Conservation (phyloP, 2,797 vertebrate genomes). For the Hephaestus fuliginosus region DNA sequence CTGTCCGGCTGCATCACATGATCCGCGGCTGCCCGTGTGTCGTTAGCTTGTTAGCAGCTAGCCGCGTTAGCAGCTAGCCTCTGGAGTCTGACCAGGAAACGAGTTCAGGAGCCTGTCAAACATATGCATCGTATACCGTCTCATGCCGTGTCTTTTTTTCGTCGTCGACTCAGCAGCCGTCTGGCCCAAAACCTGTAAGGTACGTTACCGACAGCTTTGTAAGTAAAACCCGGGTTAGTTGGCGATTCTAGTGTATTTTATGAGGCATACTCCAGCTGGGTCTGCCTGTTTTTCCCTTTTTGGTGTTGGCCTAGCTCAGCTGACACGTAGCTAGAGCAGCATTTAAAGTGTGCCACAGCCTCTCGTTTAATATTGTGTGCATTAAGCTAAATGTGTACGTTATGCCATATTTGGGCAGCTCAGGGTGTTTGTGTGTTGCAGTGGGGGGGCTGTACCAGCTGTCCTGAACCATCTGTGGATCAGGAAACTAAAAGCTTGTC, state of each 20-base stretch:
- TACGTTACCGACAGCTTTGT: constrained; percentile 22
- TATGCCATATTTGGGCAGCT: background rate
- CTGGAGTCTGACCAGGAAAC: constrained; percentile 67
- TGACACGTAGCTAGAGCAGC: background rate
- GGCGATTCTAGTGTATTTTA: constrained; percentile 11
- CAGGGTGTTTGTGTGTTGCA: background rate
- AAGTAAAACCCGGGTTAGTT: constrained; percentile 27
- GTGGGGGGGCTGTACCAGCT: background rate
- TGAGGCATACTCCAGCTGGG: constrained; percentile 38
- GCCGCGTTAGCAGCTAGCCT: constrained; percentile 41
- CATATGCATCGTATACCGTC: constrained; percentile 6
- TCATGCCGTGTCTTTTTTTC: background rate
- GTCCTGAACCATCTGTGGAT: constrained; percentile 32
- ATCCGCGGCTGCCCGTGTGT: constrained; percentile 36
- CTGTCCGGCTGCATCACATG: constrained; percentile 67
- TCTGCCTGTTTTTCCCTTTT: constrained; percentile 38
- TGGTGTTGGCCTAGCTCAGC: constrained; percentile 40
- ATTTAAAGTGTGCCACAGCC: background rate
- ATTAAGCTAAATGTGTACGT: background rate
- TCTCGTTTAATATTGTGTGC: background rate
- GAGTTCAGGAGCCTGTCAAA: constrained; percentile 35
- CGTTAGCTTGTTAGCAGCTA: constrained; percentile 67
- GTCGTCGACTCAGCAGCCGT: background rate
- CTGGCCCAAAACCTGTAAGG: constrained; percentile 29
- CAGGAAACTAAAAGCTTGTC: constrained; percentile 37